Base-by-base conservation (phyloP, 2,888 invertebrate genomes). In the Hydrotaea diabolus region DNA sequence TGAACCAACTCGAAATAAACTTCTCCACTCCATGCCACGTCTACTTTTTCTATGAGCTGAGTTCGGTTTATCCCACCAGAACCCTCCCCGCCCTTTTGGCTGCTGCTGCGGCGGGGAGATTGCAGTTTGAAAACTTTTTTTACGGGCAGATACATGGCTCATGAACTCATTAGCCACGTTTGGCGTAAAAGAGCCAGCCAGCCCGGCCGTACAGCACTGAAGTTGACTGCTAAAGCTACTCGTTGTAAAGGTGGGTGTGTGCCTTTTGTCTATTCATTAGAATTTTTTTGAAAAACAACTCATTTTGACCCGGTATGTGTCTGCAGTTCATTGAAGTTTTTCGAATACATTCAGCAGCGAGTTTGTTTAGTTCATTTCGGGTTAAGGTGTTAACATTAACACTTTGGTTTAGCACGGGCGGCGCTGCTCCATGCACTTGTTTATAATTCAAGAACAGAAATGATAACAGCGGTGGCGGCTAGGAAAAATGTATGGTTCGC, bases 351-450 rank as follows among this genome's bases (percentile, higher is more conserved):
- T 59, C 19, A 17, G 64, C n/a, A 31, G 64, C 36, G 17, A 64
- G 17, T 64, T n/a, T 17, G 19, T 43, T 21, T 0, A 39, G 39
- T 23, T 46, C 15, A 46, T 23, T 66, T 23, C 46, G 43, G 69
- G 69, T 69, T 43, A 43, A 69, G 69, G 69, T 69, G 69, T 43
- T 69, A 46, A 23, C 43, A 46, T 69, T 69, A 69, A 69, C 69
- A 69, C 69, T 46, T 46, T 11, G 46, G 69, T 69, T 69, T 46
- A 23, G 15, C 23, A 9, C 43, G 11, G 39, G 5, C 26, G 8
- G 21, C 69, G 5, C 46, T 21, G 46, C 43, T n/a, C 8, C 43
- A 7, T 43, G 43, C 21, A 21, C 2, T 59, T 26, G 59, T 26
- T 49, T 49, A 49, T 49, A 59, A 23, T 59, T 23, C 59, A 23